Conservation (phyloP, 2,113 vertebrate species). For the Macquaria australasica region DNA sequence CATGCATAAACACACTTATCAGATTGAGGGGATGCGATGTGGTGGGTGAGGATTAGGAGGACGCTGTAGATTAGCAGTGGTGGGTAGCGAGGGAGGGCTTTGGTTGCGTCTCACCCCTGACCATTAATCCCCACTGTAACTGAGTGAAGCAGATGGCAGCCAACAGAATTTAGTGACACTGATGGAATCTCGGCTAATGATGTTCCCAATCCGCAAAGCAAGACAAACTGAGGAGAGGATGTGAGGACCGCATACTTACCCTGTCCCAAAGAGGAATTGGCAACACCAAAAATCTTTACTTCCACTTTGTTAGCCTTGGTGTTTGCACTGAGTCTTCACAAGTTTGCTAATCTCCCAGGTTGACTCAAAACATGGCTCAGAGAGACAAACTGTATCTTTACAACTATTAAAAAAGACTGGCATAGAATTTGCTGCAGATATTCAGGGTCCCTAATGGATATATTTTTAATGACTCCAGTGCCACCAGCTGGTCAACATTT, state of each 20-base stretch:
- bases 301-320: background rate
- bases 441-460: too few relatives aligned
- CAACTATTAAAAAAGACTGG: too few relatives aligned
- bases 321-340: background rate
- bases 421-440: too few relatives aligned
- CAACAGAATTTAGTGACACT: constrained; percentile 69
- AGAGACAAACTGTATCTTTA: too few relatives aligned
- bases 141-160: constrained; percentile 80
- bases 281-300: constrained; percentile 9
- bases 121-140: constrained; percentile 78
- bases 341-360: background rate
- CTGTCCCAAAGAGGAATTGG: constrained; percentile 14
- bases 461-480: too few relatives aligned
- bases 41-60: constrained; percentile 57
- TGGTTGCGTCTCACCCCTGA: constrained; percentile 66
- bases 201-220: constrained; percentile 56
- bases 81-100: constrained; percentile 61
- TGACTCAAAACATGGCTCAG: background rate
- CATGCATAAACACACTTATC: constrained; percentile 35
- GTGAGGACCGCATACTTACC: background rate
- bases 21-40: constrained; percentile 31
- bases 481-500: too few relatives aligned
- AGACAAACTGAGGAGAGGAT: constrained; percentile 55
- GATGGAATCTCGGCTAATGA: constrained; percentile 80
- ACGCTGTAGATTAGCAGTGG: constrained; percentile 67